Conservation (phyloP, 2,113 vertebrate genomes). For the Microtus ochrogaster region DNA sequence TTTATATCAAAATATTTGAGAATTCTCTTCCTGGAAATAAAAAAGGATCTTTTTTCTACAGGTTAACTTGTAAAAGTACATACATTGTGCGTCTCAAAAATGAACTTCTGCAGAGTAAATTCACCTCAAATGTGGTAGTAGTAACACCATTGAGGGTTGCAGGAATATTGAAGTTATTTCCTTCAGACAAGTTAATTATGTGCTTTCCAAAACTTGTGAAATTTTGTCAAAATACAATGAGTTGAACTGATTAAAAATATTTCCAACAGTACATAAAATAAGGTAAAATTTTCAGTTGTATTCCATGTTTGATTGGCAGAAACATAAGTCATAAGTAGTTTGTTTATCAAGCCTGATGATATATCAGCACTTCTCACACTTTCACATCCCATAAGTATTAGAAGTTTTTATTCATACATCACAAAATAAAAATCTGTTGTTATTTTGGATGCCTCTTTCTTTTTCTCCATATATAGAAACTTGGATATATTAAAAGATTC, state of each 20-base stretch:
- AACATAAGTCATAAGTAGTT: conserved; percentile 8
- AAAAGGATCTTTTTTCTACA: background rate
- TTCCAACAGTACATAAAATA: background rate
- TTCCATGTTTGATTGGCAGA: conserved; percentile 50
- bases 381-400: background rate
- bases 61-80: background rate
- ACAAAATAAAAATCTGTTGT: background rate
- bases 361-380: background rate
- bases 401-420: background rate
- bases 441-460: background rate
- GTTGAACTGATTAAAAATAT: background rate
- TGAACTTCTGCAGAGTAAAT: background rate
- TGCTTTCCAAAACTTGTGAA: conserved; percentile 36
- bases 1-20: background rate
- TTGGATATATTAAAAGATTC: background rate
- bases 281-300: conserved; percentile 29
- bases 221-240: conserved; percentile 53
- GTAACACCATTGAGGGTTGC: background rate
- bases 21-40: background rate
- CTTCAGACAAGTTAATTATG: background rate
- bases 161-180: conserved; percentile 10
- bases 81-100: background rate
- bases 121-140: background rate
- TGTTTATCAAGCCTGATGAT: conserved; percentile 31
- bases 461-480: background rate